Evolutionary conservation across 2,113 vertebrate genomes (phyloP).

Genomic region (Poicephalus meyeri): DNA sequence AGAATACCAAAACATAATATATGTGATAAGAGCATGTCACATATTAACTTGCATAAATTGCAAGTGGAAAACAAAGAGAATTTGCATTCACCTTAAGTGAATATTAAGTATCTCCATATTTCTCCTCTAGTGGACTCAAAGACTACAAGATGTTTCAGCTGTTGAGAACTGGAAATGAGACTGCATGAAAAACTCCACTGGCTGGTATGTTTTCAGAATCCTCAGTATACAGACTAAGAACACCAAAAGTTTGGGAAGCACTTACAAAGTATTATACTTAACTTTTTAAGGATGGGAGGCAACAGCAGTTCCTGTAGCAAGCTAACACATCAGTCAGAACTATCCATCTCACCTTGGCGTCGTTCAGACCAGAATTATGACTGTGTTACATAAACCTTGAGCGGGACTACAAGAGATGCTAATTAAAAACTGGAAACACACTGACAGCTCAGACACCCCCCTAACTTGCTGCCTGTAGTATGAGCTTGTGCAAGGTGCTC

Average conservation of each 20-base stretch:
- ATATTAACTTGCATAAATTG: background rate
- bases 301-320: background rate
- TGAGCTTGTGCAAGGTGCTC: background rate
- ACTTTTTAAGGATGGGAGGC: background rate
- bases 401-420: background rate
- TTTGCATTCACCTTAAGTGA: background rate
- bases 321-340: background rate
- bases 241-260: background rate
- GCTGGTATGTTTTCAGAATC: background rate
- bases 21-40: background rate
- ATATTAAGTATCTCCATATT: constrained; percentile 4
- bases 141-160: background rate
- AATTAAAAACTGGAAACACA: background rate
- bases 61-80: constrained; percentile 16
- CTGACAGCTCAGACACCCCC: background rate
- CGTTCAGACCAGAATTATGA: background rate
- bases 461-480: background rate
- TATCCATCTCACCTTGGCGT: background rate
- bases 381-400: background rate
- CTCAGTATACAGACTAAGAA: background rate
- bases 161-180: background rate
- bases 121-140: background rate
- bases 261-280: background rate
- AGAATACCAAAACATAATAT: background rate
- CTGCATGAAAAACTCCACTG: background rate